phyloP scores from a whole-genome alignment of 2,113 vertebrate genomes.

The Plotosus lineatus region DNA sequence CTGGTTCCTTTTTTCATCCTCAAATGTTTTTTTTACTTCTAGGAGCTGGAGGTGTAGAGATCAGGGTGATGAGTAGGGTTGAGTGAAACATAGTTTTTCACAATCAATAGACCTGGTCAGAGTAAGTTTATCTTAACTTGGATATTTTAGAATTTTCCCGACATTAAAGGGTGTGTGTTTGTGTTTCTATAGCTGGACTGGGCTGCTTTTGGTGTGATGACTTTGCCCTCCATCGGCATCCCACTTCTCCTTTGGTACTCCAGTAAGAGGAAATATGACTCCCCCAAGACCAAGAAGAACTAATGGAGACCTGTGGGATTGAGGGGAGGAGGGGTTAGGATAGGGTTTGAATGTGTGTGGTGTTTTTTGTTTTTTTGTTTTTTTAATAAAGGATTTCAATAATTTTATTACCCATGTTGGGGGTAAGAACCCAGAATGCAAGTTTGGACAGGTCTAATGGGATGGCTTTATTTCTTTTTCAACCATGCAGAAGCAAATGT shows the following conservation, averaged over 20 bases:
- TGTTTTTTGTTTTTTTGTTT: too few species aligned
- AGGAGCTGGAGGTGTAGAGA: too few species aligned
- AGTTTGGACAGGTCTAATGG: neutral
- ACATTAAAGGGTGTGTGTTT: neutral
- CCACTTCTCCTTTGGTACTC: conserved; percentile 96
- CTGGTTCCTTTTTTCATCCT: too few species aligned
- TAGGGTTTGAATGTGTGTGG: neutral
- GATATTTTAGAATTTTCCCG: too few species aligned
- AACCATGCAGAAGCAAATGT: neutral
- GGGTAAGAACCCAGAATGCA: conserved; percentile 51
- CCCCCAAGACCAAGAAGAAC: conserved; percentile 90
- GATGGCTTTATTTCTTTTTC: neutral
- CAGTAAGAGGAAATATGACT: conserved; percentile 95
- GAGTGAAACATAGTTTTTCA: too few species aligned
- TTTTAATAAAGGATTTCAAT: conserved; percentile 31
- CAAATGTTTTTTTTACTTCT: too few species aligned
- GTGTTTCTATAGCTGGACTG: conserved; percentile 82
- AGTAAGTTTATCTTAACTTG: too few species aligned
- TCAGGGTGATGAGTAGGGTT: too few species aligned
- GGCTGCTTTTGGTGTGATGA: conserved; percentile 97
- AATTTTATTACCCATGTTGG: conserved; percentile 69
- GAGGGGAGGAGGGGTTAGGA: neutral
- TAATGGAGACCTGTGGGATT: conserved; percentile 62
- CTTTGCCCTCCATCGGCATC: conserved; percentile 93
- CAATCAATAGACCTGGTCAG: too few species aligned